Conservation (phyloP, 1,140 invertebrate species). For the Daktulosphaira vitifoliae region DNA sequence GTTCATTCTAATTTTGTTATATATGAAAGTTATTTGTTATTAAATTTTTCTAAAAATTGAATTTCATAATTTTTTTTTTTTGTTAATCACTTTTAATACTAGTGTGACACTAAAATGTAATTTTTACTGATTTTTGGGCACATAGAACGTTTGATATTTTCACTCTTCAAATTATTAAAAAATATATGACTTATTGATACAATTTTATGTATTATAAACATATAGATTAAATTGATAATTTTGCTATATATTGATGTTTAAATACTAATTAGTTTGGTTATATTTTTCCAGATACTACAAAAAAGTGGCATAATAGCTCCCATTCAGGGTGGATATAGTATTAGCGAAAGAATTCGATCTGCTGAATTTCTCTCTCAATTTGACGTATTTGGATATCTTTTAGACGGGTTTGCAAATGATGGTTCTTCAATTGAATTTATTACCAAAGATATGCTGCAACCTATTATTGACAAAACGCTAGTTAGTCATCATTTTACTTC, state of each 20-base stretch:
- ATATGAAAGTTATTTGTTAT: too few relatives aligned
- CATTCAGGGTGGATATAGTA: slow-evolving; percentile 63
- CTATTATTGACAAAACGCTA: slow-evolving; percentile 53
- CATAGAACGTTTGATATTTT: too few relatives aligned
- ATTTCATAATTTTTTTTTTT: too few relatives aligned
- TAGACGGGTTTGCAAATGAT: slow-evolving; percentile 72
- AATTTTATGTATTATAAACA: too few relatives aligned
- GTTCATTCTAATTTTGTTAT: too few relatives aligned
- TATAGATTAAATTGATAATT: too few relatives aligned
- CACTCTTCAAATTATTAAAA: not conserved
- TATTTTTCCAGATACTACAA: slow-evolving; percentile 38
- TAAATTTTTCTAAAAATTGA: too few relatives aligned
- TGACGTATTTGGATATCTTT: slow-evolving; percentile 55
- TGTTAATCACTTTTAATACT: too few relatives aligned
- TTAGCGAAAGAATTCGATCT: slow-evolving; percentile 49
- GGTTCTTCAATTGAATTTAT: slow-evolving; percentile 52
- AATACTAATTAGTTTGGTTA: too few relatives aligned
- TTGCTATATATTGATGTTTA: not conserved
- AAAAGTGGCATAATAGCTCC: slow-evolving; percentile 53
- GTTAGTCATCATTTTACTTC: slow-evolving; percentile 41
- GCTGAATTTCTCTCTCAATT: slow-evolving; percentile 51
- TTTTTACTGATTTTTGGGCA: too few relatives aligned
- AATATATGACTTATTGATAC: too few relatives aligned
- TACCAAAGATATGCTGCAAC: slow-evolving; percentile 49
- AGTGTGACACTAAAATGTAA: too few relatives aligned